These are phyloP conservation scores for Calephelis virginiensis DNA, from an alignment of 1,140 invertebrate species.

Conservation along the genomic window DNA sequence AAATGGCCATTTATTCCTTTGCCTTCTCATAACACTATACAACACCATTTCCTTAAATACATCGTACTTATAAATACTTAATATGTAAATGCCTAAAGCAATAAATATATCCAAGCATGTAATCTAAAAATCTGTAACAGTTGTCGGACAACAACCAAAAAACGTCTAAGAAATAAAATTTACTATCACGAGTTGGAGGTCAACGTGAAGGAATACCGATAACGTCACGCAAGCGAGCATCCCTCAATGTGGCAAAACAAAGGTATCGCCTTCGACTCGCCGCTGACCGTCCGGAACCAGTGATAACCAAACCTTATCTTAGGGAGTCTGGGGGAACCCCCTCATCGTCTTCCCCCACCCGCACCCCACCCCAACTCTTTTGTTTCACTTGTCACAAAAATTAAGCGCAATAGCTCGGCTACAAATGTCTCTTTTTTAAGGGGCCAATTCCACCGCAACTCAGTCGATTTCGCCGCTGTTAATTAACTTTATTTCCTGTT, in stretches of 20 bases:
- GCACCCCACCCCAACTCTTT: constrained; percentile 66
- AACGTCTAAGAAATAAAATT: constrained; percentile 71
- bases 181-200: constrained; percentile 69
- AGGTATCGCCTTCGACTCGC: constrained; percentile 71
- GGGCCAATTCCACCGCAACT: constrained; percentile 76
- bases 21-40: no score
- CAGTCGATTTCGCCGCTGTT: constrained; percentile 77
- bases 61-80: neutral
- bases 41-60: no score
- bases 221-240: constrained; percentile 71
- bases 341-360: constrained; percentile 37
- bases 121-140: neutral
- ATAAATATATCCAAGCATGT: constrained; percentile 4
- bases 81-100: neutral
- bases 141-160: constrained; percentile 45
- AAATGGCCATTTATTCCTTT: no score
- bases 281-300: constrained; percentile 62
- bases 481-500: constrained; percentile 79
- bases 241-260: constrained; percentile 73
- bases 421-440: constrained; percentile 78
- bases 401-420: constrained; percentile 75
- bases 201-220: constrained; percentile 59
- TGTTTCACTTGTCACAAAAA: constrained; percentile 78
- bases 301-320: constrained; percentile 74
- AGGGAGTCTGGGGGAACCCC: constrained; percentile 38